These are phyloP conservation scores for Anguilla japonica DNA, from an alignment of 2,113 vertebrate species.

Conservation along the genomic window DNA sequence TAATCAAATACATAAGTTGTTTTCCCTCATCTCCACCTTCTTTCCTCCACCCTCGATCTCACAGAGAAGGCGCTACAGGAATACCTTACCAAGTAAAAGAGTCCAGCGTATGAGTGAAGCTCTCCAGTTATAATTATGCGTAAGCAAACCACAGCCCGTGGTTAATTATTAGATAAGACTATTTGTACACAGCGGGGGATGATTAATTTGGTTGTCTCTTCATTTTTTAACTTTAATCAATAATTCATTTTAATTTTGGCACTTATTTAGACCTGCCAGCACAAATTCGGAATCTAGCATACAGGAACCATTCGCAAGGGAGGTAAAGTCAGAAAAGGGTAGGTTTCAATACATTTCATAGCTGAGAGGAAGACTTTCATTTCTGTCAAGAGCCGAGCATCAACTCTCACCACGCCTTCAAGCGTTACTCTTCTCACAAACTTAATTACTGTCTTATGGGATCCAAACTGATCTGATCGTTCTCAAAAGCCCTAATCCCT, in stretches of 20 bases:
- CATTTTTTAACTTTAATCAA: conserved; percentile 57
- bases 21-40: background rate
- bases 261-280: conserved; percentile 58
- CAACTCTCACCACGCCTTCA: conserved; percentile 65
- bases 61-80: background rate
- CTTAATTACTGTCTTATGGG: conserved; percentile 67
- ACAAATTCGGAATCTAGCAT: conserved; percentile 41
- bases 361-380: conserved; percentile 56
- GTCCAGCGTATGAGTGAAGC: background rate
- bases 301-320: conserved; percentile 7
- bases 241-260: conserved; percentile 64
- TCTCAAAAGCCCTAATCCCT: conserved; percentile 28
- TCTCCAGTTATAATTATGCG: conserved; percentile 38
- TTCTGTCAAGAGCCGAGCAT: conserved; percentile 62
- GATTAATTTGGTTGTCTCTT: conserved; percentile 53
- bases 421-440: conserved; percentile 66
- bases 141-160: conserved; percentile 36
- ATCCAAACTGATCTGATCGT: conserved; percentile 57
- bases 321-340: conserved; percentile 2
- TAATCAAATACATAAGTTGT: background rate
- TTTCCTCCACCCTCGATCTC: background rate
- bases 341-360: background rate
- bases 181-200: conserved; percentile 44
- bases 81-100: conserved; percentile 26
- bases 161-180: conserved; percentile 61